Base-by-base conservation (phyloP, 2,113 vertebrate genomes). In the Nyctibius bracteatus region DNA sequence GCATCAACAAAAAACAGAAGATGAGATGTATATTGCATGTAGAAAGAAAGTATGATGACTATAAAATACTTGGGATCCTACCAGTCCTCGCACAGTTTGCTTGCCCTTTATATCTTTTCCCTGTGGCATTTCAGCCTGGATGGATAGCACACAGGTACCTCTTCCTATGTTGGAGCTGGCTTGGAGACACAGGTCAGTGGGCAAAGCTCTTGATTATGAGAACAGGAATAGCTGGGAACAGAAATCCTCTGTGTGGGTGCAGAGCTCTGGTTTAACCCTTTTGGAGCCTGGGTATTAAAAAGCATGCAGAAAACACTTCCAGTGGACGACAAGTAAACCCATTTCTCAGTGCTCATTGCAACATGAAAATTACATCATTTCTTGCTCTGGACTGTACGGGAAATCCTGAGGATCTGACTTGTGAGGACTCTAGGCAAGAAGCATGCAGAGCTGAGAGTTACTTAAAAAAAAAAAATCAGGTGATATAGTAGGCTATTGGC, bases 51-150 rank as follows among this genome's bases (percentile, higher is more conserved):
- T 24, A 2, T 16, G 54, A 33, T 35, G 35, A 35, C 28, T 47
- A 12, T 65, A 35, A 65, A 58, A 43, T 52, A 37, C 37, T 44
- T 35, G 30, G 23, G 12, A 37, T 52, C 43, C 37, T 33, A 35
- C 17, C 35, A 35, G 47, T 21, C 25, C 21, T 70, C 49, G 41
- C n/a, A 25, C 21, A 21, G 24, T 63, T 57, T 17, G 12, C 47
- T 35, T 43, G 17, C 54, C 55, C 13, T 9, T 47, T 2, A 0
- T 31, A 17, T 62, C 55, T n/a, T 46, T 61, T 8, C 12, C 47
- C 20, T 1, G 0, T 3, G 5, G 13, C 52, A 37, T 37, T 1
- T 2, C 37, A 52, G 73, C 14, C 63, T 46, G 39, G 23, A 8
- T 51, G 44, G n/a, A 14, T 27, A 23, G 41, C n/a, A 15, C 19